Percentiles rank a stretch among this genome's conserved stretches.
These are phyloP conservation scores for Octodonta nipae DNA, from an alignment of 2,888 invertebrate species.

Conservation along the genomic window DNA sequence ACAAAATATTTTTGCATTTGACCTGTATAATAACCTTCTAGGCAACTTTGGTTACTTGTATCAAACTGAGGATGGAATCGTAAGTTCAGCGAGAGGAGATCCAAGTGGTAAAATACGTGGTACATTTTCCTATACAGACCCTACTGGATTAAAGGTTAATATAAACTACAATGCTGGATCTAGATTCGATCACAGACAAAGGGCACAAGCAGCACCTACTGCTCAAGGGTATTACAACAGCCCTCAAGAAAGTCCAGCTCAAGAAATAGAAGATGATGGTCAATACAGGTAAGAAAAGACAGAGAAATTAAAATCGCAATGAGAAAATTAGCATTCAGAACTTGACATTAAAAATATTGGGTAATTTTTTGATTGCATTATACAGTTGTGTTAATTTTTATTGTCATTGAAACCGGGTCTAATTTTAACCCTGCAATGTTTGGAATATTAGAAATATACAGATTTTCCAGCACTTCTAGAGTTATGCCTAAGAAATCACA, in stretches of 20 bases:
- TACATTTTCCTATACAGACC: conserved; percentile 34
- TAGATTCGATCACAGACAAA: conserved; percentile 12
- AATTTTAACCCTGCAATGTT: too few relatives aligned
- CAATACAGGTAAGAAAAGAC: conserved; percentile 1
- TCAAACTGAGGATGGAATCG: conserved; percentile 35
- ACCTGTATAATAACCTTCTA: too few relatives aligned
- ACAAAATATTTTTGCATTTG: too few relatives aligned
- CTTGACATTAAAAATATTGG: too few relatives aligned
- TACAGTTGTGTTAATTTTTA: too few relatives aligned
- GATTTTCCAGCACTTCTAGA: too few relatives aligned
- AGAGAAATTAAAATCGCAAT: too few relatives aligned
- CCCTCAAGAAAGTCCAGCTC: conserved; percentile 7
- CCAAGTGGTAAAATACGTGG: conserved; percentile 32
- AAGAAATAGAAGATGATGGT: conserved; percentile 6
- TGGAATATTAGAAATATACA: too few relatives aligned
- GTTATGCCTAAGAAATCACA: too few relatives aligned
- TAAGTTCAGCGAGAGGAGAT: conserved; percentile 32
- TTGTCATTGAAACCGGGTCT: too few relatives aligned
- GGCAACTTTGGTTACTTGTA: conserved; percentile 28
- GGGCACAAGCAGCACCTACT: conserved; percentile 5
- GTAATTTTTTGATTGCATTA: too few relatives aligned
- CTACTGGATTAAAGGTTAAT: conserved; percentile 34
- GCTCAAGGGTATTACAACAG: conserved; percentile 7
- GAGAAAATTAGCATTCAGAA: too few relatives aligned
- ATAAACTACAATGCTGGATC: conserved; percentile 35